Conservation (phyloP, 2,888 invertebrate genomes). For the Tridacna gigas region DNA sequence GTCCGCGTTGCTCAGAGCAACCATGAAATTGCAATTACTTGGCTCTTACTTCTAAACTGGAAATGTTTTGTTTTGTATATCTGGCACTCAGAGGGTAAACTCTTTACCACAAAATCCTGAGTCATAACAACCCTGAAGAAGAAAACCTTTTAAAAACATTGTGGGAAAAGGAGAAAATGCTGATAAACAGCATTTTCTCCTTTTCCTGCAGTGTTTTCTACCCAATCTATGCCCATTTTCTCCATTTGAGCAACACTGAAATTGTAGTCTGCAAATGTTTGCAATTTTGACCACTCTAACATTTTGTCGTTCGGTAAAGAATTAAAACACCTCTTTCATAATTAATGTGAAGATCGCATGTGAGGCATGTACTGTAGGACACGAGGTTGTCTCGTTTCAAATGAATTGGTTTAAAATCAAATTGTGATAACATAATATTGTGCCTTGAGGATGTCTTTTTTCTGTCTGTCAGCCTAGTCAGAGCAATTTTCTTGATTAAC, state of each 20-base stretch:
- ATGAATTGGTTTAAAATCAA: constrained; percentile 24
- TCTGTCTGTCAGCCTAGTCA: neutral
- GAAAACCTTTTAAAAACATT: no score
- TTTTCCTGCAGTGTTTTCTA: neutral
- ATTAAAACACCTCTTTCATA: neutral
- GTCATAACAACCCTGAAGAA: no score
- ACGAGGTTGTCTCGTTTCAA: constrained; percentile 5
- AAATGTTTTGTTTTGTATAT: no score
- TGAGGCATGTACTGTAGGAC: constrained; percentile 7
- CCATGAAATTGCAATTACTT: no score
- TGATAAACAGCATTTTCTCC: neutral
- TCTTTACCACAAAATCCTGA: no score
- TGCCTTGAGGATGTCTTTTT: constrained; percentile 10
- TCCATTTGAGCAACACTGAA: neutral
- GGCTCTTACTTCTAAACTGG: no score
- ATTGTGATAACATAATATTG: constrained; percentile 17
- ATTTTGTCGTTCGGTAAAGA: neutral
- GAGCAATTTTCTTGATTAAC: neutral
- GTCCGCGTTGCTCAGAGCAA: no score
- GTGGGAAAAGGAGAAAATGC: no score
- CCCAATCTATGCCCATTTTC: no score
- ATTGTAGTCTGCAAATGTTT: neutral
- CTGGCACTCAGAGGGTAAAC: no score
- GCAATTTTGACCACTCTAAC: neutral
- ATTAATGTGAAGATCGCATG: constrained; percentile 19